A percentile compares a stretch with the other conserved stretches of the same genome.
These are phyloP conservation scores for Siniperca undulata DNA, from an alignment of 2,797 vertebrate genomes.

Conservation along the genomic window DNA sequence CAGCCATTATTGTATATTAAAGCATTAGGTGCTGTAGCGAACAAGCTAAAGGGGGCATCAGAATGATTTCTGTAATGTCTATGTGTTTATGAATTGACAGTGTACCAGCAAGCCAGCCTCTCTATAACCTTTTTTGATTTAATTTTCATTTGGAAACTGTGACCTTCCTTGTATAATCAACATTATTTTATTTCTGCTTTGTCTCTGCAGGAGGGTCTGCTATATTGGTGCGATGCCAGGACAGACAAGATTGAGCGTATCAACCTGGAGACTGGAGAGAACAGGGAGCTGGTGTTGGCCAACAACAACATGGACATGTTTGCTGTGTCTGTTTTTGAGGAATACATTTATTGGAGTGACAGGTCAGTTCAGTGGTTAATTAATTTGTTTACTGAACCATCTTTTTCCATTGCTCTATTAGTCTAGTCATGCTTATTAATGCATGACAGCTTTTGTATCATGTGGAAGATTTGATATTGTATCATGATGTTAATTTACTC, in stretches of 20 bases:
- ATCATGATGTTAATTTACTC: not conserved
- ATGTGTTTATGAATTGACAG: not conserved
- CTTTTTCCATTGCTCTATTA: constrained; percentile 1
- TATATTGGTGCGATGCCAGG: constrained; percentile 98
- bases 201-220: constrained; percentile 87
- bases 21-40: too few relatives aligned
- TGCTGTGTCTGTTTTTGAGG: constrained; percentile 96
- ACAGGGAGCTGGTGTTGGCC: constrained; percentile 93
- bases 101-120: not conserved
- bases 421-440: not conserved
- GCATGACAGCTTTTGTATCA: constrained; percentile 10
- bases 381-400: not conserved
- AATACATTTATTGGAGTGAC: constrained; percentile 98
- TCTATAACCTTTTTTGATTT: not conserved
- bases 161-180: not conserved
- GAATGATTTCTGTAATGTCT: not conserved
- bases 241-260: constrained; percentile 97
- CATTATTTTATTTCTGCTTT: constrained; percentile 11
- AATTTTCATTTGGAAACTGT: not conserved
- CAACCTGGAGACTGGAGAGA: constrained; percentile 94
- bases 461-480: not conserved
- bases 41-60: not conserved
- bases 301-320: constrained; percentile 99
- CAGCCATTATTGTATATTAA: not conserved
- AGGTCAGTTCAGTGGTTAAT: constrained; percentile 80